Evolutionary conservation across 2,797 vertebrate species (phyloP).

Genomic region (Otolemur crassicaudatus): DNA sequence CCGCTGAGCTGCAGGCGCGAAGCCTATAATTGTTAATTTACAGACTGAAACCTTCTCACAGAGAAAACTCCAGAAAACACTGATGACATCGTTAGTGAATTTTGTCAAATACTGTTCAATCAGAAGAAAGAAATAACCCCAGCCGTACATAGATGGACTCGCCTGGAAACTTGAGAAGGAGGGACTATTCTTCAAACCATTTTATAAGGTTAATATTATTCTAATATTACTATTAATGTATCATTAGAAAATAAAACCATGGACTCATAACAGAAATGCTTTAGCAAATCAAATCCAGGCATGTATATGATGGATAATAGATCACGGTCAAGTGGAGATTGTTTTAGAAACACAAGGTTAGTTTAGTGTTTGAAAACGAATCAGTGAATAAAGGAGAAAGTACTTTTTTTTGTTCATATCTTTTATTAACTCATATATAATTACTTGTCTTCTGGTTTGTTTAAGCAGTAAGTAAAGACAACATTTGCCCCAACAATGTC

Average conservation of each 20-base stretch:
- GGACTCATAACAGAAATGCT: no score
- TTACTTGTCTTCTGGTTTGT: no score
- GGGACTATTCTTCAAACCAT: neutral
- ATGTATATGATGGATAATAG: neutral
- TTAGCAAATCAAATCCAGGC: neutral
- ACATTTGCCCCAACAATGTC: no score
- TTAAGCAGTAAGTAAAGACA: no score
- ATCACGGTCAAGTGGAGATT: neutral
- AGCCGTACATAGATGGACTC: no score
- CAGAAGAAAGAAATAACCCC: neutral
- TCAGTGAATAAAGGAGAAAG: neutral
- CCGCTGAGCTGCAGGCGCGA: no score
- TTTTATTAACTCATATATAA: no score
- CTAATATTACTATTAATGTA: neutral
- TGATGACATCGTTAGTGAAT: no score
- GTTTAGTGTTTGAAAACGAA: neutral
- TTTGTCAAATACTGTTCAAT: neutral
- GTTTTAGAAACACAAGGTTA: neutral
- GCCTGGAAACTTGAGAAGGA: neutral
- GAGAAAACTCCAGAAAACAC: neutral
- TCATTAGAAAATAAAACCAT: neutral
- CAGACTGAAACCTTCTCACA: no score
- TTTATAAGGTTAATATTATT: neutral
- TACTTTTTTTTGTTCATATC: no score
- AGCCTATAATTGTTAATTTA: neutral